Conservation (phyloP, 23 tunicate species). For the Styela plicata region DNA sequence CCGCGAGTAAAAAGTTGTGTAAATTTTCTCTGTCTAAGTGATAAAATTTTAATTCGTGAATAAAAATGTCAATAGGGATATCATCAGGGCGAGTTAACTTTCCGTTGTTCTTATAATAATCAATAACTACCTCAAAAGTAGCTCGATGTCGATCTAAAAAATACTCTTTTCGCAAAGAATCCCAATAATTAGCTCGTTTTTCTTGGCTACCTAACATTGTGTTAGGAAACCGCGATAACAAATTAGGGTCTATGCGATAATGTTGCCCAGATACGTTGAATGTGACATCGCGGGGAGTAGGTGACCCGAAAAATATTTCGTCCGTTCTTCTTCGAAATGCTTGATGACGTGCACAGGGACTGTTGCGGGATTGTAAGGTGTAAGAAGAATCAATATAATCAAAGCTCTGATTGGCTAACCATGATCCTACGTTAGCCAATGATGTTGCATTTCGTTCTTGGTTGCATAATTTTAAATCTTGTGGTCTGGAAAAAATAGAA, state of each 20-base stretch:
- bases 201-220: conserved; percentile 75
- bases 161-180: conserved; percentile 46
- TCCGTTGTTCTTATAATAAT: conserved; percentile 54
- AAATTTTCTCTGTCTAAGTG: conserved; percentile 50
- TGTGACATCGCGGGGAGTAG: conserved; percentile 8
- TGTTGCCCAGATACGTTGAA: conserved; percentile 80
- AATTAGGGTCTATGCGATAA: conserved; percentile 43
- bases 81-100: conserved; percentile 74
- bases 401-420: conserved; percentile 24
- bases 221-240: conserved; percentile 50
- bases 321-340: background rate
- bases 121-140: conserved; percentile 69
- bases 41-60: conserved; percentile 83
- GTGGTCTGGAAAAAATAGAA: background rate
- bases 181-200: conserved; percentile 53
- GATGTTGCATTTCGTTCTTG: background rate
- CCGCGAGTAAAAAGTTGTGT: conserved; percentile 57
- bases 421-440: conserved; percentile 20
- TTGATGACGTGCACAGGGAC: background rate
- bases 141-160: conserved; percentile 90
- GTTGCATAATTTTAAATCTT: background rate
- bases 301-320: conserved; percentile 3
- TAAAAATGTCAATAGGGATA: conserved; percentile 91
- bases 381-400: background rate
- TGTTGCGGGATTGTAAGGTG: background rate